phyloP scores from a whole-genome alignment of 2,113 vertebrate genomes.

The Parus major region DNA sequence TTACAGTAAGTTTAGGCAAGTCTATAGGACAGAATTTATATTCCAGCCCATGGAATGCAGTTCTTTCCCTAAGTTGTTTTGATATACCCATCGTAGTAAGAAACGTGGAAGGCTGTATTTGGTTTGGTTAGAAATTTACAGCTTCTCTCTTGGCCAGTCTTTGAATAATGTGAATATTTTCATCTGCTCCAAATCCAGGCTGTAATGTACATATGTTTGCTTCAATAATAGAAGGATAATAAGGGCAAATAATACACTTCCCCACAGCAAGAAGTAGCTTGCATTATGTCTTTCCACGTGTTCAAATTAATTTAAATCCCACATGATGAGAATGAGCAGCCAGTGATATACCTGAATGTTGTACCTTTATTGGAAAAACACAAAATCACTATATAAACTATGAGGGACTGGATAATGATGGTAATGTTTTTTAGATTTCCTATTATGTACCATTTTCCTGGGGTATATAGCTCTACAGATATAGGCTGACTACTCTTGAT shows the following conservation, averaged over 20 bases:
- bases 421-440: conserved; percentile 12
- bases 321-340: background rate
- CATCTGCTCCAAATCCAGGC: background rate
- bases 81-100: background rate
- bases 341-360: background rate
- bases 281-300: background rate
- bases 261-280: background rate
- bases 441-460: background rate
- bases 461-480: background rate
- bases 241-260: background rate
- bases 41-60: background rate
- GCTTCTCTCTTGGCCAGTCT: background rate
- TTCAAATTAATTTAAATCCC: background rate
- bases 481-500: background rate
- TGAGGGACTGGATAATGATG: background rate
- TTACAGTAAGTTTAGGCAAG: background rate
- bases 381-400: background rate
- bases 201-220: background rate
- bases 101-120: background rate
- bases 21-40: background rate
- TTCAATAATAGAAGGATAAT: background rate
- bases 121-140: background rate
- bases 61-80: background rate
- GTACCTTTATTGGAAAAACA: background rate
- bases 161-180: background rate